Conservation (phyloP, 1,140 invertebrate species). For the Stegodyphus dumicola region DNA sequence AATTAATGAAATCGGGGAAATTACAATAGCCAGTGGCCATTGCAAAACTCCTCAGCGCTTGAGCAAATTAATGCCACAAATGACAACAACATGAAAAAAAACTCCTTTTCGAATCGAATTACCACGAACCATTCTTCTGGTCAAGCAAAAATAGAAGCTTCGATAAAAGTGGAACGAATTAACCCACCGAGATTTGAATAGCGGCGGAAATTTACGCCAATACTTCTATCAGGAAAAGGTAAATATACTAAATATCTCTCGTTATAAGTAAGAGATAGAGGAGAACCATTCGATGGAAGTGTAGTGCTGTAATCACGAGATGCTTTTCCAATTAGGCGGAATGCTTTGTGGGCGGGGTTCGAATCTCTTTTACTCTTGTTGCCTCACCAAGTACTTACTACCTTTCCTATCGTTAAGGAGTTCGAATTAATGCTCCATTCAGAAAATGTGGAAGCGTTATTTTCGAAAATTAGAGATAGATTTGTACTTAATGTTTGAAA, state of each 20-base stretch:
- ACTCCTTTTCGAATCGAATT: conserved; percentile 22
- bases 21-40: conserved; percentile 31
- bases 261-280: conserved; percentile 18
- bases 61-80: conserved; percentile 27
- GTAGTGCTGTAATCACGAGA: not conserved
- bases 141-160: not conserved
- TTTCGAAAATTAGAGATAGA: conserved; percentile 8
- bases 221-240: not conserved
- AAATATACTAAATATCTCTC: conserved; percentile 7
- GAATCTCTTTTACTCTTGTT: not conserved
- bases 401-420: not conserved
- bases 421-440: conserved; percentile 13
- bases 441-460: conserved; percentile 3
- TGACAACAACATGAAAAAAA: conserved; percentile 1
- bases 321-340: conserved; percentile 8
- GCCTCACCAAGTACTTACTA: too few relatives aligned
- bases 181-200: conserved; percentile 19
- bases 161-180: conserved; percentile 28
- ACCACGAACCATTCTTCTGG: conserved; percentile 9
- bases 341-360: conserved; percentile 16
- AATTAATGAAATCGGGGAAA: conserved; percentile 47
- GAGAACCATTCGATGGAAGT: too few relatives aligned
- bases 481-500: conserved; percentile 28
- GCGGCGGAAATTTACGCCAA: conserved; percentile 37
- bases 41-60: not conserved